Conservation (phyloP, 1,140 invertebrate species). For the Listronotus oregonensis region DNA sequence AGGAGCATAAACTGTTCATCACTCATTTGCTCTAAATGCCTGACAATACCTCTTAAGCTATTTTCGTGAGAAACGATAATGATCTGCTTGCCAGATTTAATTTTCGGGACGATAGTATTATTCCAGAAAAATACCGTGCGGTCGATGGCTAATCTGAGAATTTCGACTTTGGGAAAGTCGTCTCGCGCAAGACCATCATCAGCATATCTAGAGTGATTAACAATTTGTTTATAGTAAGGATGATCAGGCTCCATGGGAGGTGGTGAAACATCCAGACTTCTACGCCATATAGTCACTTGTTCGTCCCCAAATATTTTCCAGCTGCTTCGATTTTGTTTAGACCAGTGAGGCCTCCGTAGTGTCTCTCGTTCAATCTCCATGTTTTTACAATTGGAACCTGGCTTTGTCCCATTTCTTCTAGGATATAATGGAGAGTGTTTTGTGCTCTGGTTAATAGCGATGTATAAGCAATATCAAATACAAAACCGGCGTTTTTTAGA, state of each 20-base stretch:
- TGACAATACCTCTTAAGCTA: constrained; percentile 91
- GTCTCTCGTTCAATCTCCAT: constrained; percentile 93
- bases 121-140: constrained; percentile 94
- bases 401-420: constrained; percentile 82
- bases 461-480: constrained; percentile 91
- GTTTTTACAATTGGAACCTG: constrained; percentile 81
- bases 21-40: constrained; percentile 88
- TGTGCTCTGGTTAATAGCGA: constrained; percentile 90
- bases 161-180: constrained; percentile 92
- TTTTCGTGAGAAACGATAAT: constrained; percentile 97
- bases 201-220: constrained; percentile 79
- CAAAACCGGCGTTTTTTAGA: constrained; percentile 78
- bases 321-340: constrained; percentile 95
- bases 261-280: constrained; percentile 91
- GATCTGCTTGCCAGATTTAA: constrained; percentile 88
- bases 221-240: constrained; percentile 81
- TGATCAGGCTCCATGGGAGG: constrained; percentile 86
- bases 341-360: constrained; percentile 93
- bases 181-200: constrained; percentile 75
- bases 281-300: constrained; percentile 91
- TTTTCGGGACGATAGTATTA: constrained; percentile 86
- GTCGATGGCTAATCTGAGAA: constrained; percentile 88
- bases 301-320: constrained; percentile 92
- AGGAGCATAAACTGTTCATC: constrained; percentile 90
- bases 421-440: constrained; percentile 78